Evolutionary conservation across 2,113 vertebrate genomes (phyloP).

Genomic region (Panurus biarmicus): DNA sequence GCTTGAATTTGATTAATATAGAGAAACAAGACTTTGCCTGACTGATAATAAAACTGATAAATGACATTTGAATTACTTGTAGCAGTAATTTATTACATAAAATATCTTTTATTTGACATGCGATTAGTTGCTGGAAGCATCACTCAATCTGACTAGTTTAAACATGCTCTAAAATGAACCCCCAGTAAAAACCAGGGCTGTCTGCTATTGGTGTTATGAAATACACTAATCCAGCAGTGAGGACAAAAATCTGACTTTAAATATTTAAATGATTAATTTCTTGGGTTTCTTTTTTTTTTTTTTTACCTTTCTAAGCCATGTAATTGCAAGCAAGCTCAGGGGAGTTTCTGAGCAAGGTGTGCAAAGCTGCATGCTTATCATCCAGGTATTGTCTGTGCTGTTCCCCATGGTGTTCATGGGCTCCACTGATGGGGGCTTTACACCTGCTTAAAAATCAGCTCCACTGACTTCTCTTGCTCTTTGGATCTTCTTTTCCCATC

Average conservation of each 20-base stretch:
- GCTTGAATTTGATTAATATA: slow-evolving; percentile 83
- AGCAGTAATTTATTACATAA: slow-evolving; percentile 87
- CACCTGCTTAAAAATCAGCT: not conserved
- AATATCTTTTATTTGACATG: slow-evolving; percentile 88
- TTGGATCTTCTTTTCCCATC: not conserved
- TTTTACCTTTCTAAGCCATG: slow-evolving; percentile 65
- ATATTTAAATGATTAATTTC: slow-evolving; percentile 74
- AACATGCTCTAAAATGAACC: slow-evolving; percentile 80
- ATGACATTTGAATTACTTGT: slow-evolving; percentile 86
- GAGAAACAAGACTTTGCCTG: slow-evolving; percentile 84
- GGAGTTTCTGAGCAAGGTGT: slow-evolving; percentile 70
- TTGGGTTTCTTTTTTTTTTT: slow-evolving; percentile 34
- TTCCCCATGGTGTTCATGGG: slow-evolving; percentile 12
- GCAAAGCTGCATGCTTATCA: slow-evolving; percentile 38
- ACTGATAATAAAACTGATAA: slow-evolving; percentile 89
- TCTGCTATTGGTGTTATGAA: slow-evolving; percentile 70
- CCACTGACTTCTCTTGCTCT: not conserved
- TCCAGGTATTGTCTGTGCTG: slow-evolving; percentile 6
- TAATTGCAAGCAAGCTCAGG: slow-evolving; percentile 69
- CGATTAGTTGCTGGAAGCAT: slow-evolving; percentile 85
- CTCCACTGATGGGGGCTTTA: not conserved
- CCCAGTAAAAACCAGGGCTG: slow-evolving; percentile 68
- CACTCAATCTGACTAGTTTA: slow-evolving; percentile 83
- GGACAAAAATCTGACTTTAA: slow-evolving; percentile 73
- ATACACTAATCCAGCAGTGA: slow-evolving; percentile 69